A percentile compares a stretch with the other conserved stretches of the same genome.
These are phyloP conservation scores for Paedocypris sp. DNA, from an alignment of 2,113 vertebrate genomes.

Conservation along the genomic window DNA sequence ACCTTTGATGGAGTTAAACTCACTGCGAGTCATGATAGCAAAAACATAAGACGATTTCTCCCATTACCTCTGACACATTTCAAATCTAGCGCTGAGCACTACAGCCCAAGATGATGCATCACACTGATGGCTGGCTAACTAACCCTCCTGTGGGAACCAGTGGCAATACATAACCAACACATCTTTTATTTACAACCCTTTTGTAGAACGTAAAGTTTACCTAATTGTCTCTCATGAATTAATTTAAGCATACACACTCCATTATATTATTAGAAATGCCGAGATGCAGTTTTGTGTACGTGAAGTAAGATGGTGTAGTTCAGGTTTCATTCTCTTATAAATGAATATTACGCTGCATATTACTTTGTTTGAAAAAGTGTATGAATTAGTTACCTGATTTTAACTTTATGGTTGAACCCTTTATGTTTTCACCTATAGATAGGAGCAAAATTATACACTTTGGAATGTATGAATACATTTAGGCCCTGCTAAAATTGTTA, in stretches of 20 bases:
- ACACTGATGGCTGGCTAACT: conserved; percentile 46
- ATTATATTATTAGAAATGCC: conserved; percentile 22
- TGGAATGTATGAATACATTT: too few species aligned
- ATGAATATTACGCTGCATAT: too few species aligned
- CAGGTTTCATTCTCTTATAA: too few species aligned
- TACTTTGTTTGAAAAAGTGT: too few species aligned
- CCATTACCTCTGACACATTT: conserved; percentile 41
- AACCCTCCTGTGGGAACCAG: conserved; percentile 44
- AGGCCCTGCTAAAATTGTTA: too few species aligned
- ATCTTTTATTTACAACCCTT: conserved; percentile 56
- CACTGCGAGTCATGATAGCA: conserved; percentile 34
- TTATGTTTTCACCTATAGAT: too few species aligned
- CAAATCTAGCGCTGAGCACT: conserved; percentile 39
- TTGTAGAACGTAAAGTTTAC: conserved; percentile 54
- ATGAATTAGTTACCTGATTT: too few species aligned
- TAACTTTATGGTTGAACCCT: too few species aligned
- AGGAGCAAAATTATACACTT: too few species aligned
- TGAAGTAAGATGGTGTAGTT: neutral
- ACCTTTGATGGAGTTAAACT: conserved; percentile 28
- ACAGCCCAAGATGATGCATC: conserved; percentile 44
- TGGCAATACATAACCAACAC: conserved; percentile 58
- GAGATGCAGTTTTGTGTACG: conserved; percentile 14
- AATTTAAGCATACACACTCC: conserved; percentile 43
- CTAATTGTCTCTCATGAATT: conserved; percentile 53
- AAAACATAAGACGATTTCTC: conserved; percentile 37